Evolutionary conservation across 2,888 invertebrate genomes (phyloP).

Genomic region (Drosophila ezoana): DNA sequence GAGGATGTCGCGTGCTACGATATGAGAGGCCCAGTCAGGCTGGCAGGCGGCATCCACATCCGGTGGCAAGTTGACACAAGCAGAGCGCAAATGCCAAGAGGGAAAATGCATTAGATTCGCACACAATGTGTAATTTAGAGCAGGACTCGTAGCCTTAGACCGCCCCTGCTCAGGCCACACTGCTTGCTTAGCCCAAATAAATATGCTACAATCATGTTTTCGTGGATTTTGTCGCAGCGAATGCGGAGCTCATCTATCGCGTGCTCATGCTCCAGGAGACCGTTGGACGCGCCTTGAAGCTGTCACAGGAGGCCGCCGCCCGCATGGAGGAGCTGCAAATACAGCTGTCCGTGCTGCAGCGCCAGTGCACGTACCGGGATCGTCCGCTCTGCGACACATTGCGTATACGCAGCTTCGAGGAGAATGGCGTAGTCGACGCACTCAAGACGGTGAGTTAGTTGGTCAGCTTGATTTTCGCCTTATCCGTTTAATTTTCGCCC

Average conservation of each 20-base stretch:
- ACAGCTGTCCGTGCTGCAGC: conserved; percentile 85
- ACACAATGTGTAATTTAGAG: conserved; percentile 73
- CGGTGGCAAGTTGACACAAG: conserved; percentile 50
- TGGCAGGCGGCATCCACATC: conserved; percentile 37
- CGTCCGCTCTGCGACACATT: conserved; percentile 91
- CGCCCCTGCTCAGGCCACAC: neutral
- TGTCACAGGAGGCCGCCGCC: conserved; percentile 85
- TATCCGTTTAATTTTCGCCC: conserved; percentile 36
- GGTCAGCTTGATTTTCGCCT: conserved; percentile 12
- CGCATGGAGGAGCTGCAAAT: conserved; percentile 85
- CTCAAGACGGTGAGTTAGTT: conserved; percentile 82
- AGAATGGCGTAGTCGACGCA: conserved; percentile 85
- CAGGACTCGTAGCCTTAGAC: conserved; percentile 22
- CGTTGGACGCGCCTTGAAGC: conserved; percentile 83
- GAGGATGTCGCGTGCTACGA: conserved; percentile 27
- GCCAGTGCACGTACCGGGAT: conserved; percentile 89
- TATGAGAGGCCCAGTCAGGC: conserved; percentile 10
- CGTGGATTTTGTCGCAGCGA: conserved; percentile 75
- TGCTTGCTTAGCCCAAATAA: conserved; percentile 40
- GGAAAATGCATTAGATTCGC: conserved; percentile 64
- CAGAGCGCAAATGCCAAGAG: conserved; percentile 35
- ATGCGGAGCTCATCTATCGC: conserved; percentile 84
- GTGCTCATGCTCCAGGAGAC: conserved; percentile 84
- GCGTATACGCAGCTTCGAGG: conserved; percentile 89
- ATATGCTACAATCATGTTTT: conserved; percentile 65